Conservation (phyloP, 2,888 invertebrate species). For the Tortricodes alternella region DNA sequence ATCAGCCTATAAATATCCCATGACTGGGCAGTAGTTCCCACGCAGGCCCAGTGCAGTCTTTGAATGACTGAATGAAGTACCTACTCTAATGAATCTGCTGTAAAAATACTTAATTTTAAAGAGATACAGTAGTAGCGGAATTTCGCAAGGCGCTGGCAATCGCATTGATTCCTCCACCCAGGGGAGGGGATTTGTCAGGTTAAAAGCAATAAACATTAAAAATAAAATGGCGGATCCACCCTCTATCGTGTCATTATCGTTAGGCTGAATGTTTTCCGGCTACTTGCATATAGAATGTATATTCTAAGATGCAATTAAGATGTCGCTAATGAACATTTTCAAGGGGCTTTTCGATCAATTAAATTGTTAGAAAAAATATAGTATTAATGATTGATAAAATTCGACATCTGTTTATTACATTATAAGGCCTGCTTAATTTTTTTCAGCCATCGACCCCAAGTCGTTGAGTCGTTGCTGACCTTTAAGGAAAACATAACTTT, state of each 20-base stretch:
- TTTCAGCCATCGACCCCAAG: no score
- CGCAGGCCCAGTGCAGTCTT: no score
- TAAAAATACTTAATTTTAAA: neutral
- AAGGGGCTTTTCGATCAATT: neutral
- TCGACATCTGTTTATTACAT: no score
- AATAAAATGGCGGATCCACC: constrained; percentile 75
- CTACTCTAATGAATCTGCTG: neutral
- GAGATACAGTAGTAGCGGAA: constrained; percentile 47
- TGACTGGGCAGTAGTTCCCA: no score
- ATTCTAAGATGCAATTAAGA: constrained; percentile 7
- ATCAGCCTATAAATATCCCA: no score
- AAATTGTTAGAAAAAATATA: neutral
- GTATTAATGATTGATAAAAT: no score
- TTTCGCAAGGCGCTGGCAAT: constrained; percentile 48
- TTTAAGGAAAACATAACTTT: no score
- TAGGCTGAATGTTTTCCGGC: constrained; percentile 15
- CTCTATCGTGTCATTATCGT: constrained; percentile 46
- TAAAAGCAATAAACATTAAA: constrained; percentile 80
- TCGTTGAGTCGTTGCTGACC: no score
- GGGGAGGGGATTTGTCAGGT: constrained; percentile 67
- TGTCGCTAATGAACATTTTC: neutral
- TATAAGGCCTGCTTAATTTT: no score
- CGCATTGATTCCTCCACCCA: constrained; percentile 79
- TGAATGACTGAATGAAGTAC: no score
- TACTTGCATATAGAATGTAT: constrained; percentile 19